Evolutionary conservation across 2,113 vertebrate genomes (phyloP).

Genomic region (Podarcis cretensis): DNA sequence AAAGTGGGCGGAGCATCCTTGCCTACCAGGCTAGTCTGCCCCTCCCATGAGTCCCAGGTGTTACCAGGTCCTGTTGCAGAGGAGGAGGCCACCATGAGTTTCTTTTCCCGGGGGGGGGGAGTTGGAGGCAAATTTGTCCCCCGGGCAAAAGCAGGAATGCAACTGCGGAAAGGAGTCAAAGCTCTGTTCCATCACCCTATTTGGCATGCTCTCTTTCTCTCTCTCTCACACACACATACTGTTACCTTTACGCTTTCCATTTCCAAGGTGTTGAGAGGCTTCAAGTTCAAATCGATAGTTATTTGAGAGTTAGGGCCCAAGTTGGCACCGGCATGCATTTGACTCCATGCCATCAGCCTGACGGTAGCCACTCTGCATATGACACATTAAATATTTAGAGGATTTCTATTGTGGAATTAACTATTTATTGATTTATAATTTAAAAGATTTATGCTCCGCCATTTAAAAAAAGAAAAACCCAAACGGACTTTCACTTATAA

Average conservation of each 20-base stretch:
- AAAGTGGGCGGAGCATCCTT: too few relatives aligned
- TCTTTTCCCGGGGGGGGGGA: too few relatives aligned
- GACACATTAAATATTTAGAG: constrained; percentile 93
- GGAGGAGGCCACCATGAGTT: too few relatives aligned
- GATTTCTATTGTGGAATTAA: constrained; percentile 96
- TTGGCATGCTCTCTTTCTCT: too few relatives aligned
- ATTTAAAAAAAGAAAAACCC: constrained; percentile 83
- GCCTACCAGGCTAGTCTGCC: too few relatives aligned
- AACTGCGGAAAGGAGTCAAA: too few relatives aligned
- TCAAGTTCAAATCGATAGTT: constrained; percentile 58
- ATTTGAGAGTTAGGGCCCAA: constrained; percentile 55
- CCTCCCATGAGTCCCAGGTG: too few relatives aligned
- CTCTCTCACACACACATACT: too few relatives aligned
- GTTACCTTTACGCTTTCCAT: background rate
- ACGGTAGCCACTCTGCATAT: constrained; percentile 66
- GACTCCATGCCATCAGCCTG: constrained; percentile 63
- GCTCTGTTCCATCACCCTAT: too few relatives aligned
- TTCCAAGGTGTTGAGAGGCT: background rate
- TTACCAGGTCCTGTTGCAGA: too few relatives aligned
- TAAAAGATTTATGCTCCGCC: constrained; percentile 91
- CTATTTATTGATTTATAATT: constrained; percentile 99
- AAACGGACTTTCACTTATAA: constrained; percentile 78
- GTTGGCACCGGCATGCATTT: constrained; percentile 50
- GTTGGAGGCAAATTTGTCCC: too few relatives aligned
- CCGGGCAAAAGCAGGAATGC: too few relatives aligned